Conservation (phyloP, 2,797 vertebrate genomes). For the Nannoperca australis region DNA sequence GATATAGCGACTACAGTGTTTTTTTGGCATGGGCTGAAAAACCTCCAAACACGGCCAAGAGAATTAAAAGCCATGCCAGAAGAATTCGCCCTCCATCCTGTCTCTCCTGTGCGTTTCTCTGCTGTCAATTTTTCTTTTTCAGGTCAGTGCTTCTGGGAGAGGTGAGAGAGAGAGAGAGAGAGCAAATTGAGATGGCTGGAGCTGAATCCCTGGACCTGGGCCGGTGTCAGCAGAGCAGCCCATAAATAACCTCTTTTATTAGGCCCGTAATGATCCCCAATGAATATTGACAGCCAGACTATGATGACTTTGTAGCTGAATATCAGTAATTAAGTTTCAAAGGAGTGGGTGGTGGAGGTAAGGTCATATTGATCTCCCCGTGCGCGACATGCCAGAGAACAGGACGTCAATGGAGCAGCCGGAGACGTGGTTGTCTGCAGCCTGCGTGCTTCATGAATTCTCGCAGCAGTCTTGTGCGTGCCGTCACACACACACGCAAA, state of each 20-base stretch:
- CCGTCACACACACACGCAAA: slow-evolving; percentile 14
- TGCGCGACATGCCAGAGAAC: slow-evolving; percentile 84
- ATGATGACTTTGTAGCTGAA: slow-evolving; percentile 90
- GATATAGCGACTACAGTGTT: slow-evolving; percentile 43
- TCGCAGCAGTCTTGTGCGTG: slow-evolving; percentile 34
- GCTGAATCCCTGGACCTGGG: slow-evolving; percentile 76
- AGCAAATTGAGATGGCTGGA: slow-evolving; percentile 84
- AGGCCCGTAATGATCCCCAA: slow-evolving; percentile 86
- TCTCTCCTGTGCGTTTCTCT: slow-evolving; percentile 74
- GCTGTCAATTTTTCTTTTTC: slow-evolving; percentile 85
- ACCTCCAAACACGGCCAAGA: slow-evolving; percentile 66
- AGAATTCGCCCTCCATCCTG: slow-evolving; percentile 76
- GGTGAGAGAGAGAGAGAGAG: slow-evolving; percentile 58
- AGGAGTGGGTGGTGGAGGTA: slow-evolving; percentile 85
- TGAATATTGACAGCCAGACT: slow-evolving; percentile 87
- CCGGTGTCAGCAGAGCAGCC: slow-evolving; percentile 82
- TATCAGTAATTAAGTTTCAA: slow-evolving; percentile 91
- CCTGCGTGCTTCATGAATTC: slow-evolving; percentile 61
- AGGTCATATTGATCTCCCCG: slow-evolving; percentile 88
- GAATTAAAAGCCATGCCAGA: slow-evolving; percentile 70
- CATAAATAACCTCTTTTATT: slow-evolving; percentile 88
- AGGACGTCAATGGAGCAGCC: slow-evolving; percentile 80
- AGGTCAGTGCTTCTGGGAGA: slow-evolving; percentile 84
- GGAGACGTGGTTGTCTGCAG: slow-evolving; percentile 70
- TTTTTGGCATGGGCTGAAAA: slow-evolving; percentile 51